Percentiles rank a stretch among this genome's conserved stretches.
Conservation (phyloP, 2,113 vertebrate genomes). For the Chascanopsetta lugubris region DNA sequence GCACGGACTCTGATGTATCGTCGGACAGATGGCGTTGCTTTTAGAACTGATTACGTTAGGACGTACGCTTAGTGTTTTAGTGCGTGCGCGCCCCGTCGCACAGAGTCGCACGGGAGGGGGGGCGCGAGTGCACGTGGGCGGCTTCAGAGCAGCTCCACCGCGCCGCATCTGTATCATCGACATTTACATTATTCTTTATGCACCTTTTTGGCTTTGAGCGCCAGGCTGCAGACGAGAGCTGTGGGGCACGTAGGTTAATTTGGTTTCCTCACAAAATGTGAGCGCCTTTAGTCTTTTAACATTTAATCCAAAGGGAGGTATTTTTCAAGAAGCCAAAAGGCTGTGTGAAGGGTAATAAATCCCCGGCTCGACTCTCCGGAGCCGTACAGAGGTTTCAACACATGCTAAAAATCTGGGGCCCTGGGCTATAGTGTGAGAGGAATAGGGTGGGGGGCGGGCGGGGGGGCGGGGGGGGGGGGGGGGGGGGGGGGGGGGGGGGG, state of each 20-base stretch:
- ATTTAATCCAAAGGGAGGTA: constrained; percentile 78
- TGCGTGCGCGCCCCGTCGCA: constrained; percentile 15
- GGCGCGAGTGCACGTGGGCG: constrained; percentile 29
- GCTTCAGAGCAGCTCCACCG: constrained; percentile 11
- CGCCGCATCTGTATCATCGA: constrained; percentile 31
- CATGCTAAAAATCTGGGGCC: constrained; percentile 67
- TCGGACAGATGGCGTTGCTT: not conserved
- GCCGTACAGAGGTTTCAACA: constrained; percentile 66
- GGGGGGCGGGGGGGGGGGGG: no score
- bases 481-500: no score
- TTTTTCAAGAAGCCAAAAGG: constrained; percentile 77
- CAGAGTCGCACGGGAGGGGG: constrained; percentile 8
- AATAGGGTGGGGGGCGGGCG: constrained; percentile 58
- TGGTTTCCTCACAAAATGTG: constrained; percentile 72
- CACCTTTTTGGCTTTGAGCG: constrained; percentile 52
- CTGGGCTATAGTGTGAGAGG: constrained; percentile 56
- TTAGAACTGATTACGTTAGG: not conserved
- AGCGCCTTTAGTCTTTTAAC: constrained; percentile 79
- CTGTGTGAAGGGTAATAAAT: constrained; percentile 80
- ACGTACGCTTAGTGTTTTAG: constrained; percentile 15
- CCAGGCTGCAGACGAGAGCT: constrained; percentile 53
- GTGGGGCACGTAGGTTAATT: constrained; percentile 73
- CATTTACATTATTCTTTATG: constrained; percentile 51
- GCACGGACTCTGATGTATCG: not conserved
- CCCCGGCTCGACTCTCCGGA: constrained; percentile 67